Evolutionary conservation across 1,140 invertebrate species (phyloP).

Genomic region (Drosophila chauvacae): DNA sequence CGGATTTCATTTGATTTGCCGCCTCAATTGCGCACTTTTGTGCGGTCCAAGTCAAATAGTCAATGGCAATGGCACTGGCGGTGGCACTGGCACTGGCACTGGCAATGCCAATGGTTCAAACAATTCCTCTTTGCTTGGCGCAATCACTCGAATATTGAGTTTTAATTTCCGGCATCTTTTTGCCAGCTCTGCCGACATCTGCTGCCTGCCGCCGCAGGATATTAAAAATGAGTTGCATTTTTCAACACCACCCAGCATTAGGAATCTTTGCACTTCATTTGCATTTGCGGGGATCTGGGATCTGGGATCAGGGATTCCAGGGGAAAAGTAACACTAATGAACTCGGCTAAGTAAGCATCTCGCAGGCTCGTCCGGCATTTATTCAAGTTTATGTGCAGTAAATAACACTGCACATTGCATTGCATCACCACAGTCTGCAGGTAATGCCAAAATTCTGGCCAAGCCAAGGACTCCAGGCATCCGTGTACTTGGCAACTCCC

Average conservation of each 20-base stretch:
- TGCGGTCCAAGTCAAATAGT: constrained; percentile 75
- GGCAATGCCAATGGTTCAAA: constrained; percentile 27
- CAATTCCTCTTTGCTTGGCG: constrained; percentile 44
- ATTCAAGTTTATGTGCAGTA: constrained; percentile 60
- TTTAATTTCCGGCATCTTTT: constrained; percentile 79
- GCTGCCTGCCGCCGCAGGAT: constrained; percentile 64
- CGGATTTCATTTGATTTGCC: constrained; percentile 81
- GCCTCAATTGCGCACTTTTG: constrained; percentile 81
- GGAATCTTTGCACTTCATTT: constrained; percentile 57
- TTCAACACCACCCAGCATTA: constrained; percentile 34
- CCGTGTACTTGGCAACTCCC: not conserved
- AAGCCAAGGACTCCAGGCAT: constrained; percentile 3
- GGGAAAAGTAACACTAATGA: constrained; percentile 56
- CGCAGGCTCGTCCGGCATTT: constrained; percentile 23
- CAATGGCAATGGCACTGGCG: constrained; percentile 40
- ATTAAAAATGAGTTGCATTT: constrained; percentile 80
- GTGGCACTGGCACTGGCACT: constrained; percentile 46
- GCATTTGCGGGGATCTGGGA: constrained; percentile 24
- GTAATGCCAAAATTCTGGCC: constrained; percentile 71
- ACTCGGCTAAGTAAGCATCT: constrained; percentile 48
- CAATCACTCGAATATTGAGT: constrained; percentile 81
- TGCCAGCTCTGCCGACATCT: constrained; percentile 58
- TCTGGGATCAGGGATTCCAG: too few species aligned
- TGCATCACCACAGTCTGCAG: constrained; percentile 53
- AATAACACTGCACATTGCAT: constrained; percentile 54